Conservation (phyloP, 2,888 invertebrate genomes). For the Operophtera brumata region DNA sequence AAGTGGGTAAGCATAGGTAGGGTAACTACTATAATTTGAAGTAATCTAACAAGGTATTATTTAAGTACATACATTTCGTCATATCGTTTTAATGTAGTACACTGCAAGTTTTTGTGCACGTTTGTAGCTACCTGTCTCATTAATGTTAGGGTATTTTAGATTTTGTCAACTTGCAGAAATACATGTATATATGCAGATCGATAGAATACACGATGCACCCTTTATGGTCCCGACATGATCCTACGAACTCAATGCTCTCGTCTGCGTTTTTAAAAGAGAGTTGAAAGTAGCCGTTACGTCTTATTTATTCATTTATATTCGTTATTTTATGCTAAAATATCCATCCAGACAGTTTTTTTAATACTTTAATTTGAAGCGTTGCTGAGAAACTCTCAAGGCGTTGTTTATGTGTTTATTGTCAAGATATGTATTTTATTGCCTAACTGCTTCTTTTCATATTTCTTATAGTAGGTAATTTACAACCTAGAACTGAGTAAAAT, state of each 20-base stretch:
- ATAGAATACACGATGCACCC: background rate
- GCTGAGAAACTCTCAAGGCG: too few relatives aligned
- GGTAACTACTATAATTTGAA: too few relatives aligned
- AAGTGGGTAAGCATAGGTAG: too few relatives aligned
- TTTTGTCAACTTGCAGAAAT: background rate
- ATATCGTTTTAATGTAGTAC: too few relatives aligned
- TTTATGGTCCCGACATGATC: background rate
- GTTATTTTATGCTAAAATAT: slow-evolving; percentile 3
- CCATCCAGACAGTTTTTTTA: background rate
- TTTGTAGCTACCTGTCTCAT: background rate
- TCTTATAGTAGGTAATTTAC: background rate
- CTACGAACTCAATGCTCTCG: slow-evolving; percentile 7
- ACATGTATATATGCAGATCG: slow-evolving; percentile 2
- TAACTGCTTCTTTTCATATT: background rate
- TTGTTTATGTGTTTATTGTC: too few relatives aligned
- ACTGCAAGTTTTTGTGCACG: too few relatives aligned
- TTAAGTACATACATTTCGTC: too few relatives aligned
- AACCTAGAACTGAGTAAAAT: background rate
- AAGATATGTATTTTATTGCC: background rate
- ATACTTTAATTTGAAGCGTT: too few relatives aligned
- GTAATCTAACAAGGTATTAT: too few relatives aligned
- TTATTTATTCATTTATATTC: slow-evolving; percentile 6
- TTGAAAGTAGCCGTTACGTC: slow-evolving; percentile 3
- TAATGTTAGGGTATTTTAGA: background rate
- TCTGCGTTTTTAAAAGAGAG: slow-evolving; percentile 1